These are phyloP conservation scores for Theodoxus fluviatilis DNA, from an alignment of 2,888 invertebrate species.

Conservation along the genomic window DNA sequence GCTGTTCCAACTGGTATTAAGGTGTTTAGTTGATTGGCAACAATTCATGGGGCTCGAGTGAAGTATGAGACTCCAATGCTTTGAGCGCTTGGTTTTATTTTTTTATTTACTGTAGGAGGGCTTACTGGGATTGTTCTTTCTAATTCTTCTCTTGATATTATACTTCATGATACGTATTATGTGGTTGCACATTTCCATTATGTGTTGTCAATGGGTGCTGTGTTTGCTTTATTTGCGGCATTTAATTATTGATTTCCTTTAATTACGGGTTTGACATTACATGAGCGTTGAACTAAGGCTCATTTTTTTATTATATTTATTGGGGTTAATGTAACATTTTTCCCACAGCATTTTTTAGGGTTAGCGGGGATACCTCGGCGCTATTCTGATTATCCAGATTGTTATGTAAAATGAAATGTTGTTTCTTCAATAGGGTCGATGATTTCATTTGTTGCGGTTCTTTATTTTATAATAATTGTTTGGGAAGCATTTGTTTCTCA, in stretches of 20 bases:
- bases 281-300: constrained; percentile 72
- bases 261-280: constrained; percentile 73
- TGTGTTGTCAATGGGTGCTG: constrained; percentile 81
- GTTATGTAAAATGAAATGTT: constrained; percentile 61
- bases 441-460: constrained; percentile 37
- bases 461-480: constrained; percentile 43
- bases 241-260: constrained; percentile 77
- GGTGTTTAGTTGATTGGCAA: constrained; percentile 76
- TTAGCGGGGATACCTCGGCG: constrained; percentile 79
- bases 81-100: constrained; percentile 79
- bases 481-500: constrained; percentile 43
- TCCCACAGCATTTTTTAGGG: constrained; percentile 81
- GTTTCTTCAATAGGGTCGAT: constrained; percentile 44
- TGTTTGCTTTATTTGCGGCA: constrained; percentile 79
- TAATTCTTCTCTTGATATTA: constrained; percentile 80
- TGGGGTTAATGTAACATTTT: constrained; percentile 81
- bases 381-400: constrained; percentile 78
- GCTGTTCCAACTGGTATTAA: constrained; percentile 85
- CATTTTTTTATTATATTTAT: constrained; percentile 77
- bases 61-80: constrained; percentile 71
- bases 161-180: constrained; percentile 84
- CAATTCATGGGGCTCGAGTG: constrained; percentile 73
- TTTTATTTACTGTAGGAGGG: constrained; percentile 80
- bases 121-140: constrained; percentile 66
- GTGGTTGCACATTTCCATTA: constrained; percentile 85